Conservation (phyloP, 2,113 vertebrate species). For the Saguinus imperator region DNA sequence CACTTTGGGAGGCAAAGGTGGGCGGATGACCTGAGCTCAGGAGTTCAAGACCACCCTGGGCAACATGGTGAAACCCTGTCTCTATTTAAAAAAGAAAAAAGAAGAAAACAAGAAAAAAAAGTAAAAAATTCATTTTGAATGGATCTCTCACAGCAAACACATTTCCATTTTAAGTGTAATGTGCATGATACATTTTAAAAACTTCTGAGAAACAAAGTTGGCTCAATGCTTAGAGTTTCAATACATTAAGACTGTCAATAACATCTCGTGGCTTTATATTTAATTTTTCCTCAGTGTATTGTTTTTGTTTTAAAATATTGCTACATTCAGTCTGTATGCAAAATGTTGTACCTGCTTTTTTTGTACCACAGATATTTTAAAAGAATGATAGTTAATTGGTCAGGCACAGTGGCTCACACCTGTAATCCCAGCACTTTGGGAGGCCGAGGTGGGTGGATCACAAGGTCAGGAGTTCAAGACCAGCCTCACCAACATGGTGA, state of each 20-base stretch:
- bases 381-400: background rate
- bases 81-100: too few species aligned
- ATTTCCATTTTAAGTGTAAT: background rate
- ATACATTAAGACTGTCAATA: background rate
- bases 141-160: background rate
- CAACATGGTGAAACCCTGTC: too few species aligned
- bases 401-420: too few species aligned
- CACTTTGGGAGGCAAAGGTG: too few species aligned
- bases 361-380: background rate
- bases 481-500: too few species aligned
- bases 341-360: background rate
- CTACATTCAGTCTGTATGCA: background rate
- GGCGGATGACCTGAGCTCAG: too few species aligned
- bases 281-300: background rate
- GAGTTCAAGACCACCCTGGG: too few species aligned
- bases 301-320: conserved; percentile 26
- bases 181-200: background rate
- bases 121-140: background rate
- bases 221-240: background rate
- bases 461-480: too few species aligned
- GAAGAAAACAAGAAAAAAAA: too few species aligned
- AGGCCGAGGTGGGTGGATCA: too few species aligned
- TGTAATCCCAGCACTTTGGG: too few species aligned
- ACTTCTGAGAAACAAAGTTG: background rate
- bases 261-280: background rate